Base-by-base conservation (phyloP, 2,888 invertebrate genomes). In the Nomada ferruginata region DNA sequence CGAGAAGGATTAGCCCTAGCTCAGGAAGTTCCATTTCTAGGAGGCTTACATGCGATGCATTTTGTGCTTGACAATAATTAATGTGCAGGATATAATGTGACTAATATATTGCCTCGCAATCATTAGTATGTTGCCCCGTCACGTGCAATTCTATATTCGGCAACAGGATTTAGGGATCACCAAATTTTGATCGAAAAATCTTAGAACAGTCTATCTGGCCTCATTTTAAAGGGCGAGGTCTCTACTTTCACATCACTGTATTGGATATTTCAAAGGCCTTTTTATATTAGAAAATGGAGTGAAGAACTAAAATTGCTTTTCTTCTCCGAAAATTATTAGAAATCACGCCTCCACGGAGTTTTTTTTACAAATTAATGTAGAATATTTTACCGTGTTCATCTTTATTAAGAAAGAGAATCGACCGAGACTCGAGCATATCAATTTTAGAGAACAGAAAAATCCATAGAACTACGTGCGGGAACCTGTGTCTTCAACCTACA, bases 21-120 rank as follows among this genome's bases (percentile, higher is more conserved):
- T 68, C 26, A 69, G 69, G 61, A 83, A 72, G 68, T 83, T 72
- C 36, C 57, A 66, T 53, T 76, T 59, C 53, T 53, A 9, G 70
- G 15, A 50, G 50, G 63, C 26, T 81, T 71, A 57, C 66, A 23
- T 65, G 76, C 61, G 36, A 71, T 57, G 20, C 63, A 69, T 64
- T 61, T 70, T 60, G n/a, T 47, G 60, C 69, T 29, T 44, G 75
- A 65, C 64, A 60, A 75, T 83, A 83, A 83, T 82, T 83, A 83
- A 83, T 78, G 74, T 53, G 20, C 59, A 29, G 57, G 61, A 55
- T 59, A 71, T 57, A 74, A 82, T 55, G 66, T 29, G 47, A 52
- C 64, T 68, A 64, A 78, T 72, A 60, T 73, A 76, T 61, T 23
- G 57, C 10, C 9, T 11, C 2, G 65, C 23, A 18, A 59, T 63